These are phyloP conservation scores for Callocephalon fimbriatum DNA, from an alignment of 2,113 vertebrate species.

Conservation along the genomic window DNA sequence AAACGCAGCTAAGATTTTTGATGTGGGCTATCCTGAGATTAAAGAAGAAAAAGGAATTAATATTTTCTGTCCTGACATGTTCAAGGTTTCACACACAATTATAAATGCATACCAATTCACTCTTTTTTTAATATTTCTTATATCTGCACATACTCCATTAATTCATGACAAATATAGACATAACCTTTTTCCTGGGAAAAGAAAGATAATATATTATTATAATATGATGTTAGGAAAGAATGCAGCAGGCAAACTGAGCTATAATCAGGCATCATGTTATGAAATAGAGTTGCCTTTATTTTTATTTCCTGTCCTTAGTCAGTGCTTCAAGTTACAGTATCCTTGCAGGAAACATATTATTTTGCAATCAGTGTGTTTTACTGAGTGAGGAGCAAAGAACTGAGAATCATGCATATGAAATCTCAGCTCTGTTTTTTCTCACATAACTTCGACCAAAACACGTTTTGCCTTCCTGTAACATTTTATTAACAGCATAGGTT, in stretches of 20 bases:
- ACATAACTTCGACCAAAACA: neutral
- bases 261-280: neutral
- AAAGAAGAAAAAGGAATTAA: neutral
- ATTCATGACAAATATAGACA: neutral
- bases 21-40: neutral
- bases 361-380: accelerated
- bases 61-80: neutral
- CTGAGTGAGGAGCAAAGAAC: accelerated
- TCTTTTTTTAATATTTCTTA: neutral
- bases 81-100: neutral
- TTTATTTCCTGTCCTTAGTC: neutral
- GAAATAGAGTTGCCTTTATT: neutral
- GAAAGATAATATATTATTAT: neutral
- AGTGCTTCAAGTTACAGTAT: neutral
- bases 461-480: neutral
- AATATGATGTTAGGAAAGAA: neutral
- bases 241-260: neutral
- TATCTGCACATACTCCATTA: neutral
- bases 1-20: neutral
- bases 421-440: neutral
- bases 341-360: neutral
- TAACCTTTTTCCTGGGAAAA: neutral
- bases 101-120: neutral
- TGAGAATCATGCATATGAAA: neutral
- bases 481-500: neutral